These are phyloP conservation scores for Microhierax caerulescens DNA, from an alignment of 2,797 vertebrate species.

Conservation along the genomic window DNA sequence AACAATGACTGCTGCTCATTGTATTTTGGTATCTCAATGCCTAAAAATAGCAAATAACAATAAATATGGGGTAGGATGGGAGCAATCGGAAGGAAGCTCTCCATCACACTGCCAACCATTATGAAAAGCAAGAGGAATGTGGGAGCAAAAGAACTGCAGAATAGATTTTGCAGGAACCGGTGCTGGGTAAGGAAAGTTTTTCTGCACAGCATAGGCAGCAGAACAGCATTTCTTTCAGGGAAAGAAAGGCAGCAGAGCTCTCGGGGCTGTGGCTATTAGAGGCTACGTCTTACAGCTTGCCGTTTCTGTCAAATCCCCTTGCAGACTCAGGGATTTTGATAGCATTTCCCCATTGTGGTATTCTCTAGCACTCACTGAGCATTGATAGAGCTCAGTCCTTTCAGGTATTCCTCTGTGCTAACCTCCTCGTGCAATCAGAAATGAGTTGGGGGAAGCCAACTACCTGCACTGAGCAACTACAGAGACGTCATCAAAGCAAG, in stretches of 20 bases:
- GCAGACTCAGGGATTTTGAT: neutral
- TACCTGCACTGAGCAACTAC: conserved; percentile 14
- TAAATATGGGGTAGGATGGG: neutral
- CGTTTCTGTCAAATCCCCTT: neutral
- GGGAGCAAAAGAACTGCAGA: neutral
- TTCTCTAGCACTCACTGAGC: neutral
- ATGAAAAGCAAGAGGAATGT: neutral
- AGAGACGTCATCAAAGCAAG: conserved; percentile 53
- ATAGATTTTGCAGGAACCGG: neutral
- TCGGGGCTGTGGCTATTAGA: neutral
- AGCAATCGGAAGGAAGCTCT: conserved; percentile 18
- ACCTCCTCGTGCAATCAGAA: conserved; percentile 53
- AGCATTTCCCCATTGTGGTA: neutral
- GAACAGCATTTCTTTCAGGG: neutral
- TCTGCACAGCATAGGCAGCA: neutral
- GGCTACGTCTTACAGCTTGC: neutral
- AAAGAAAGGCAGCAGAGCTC: neutral
- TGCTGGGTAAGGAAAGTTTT: neutral
- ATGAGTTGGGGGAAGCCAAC: conserved; percentile 54
- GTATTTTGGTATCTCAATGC: conserved; percentile 35
- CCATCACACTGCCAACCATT: neutral
- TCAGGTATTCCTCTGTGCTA: conserved; percentile 40
- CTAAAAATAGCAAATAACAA: conserved; percentile 63
- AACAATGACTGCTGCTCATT: conserved; percentile 42
- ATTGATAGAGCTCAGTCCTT: neutral